Percentiles rank a stretch among this genome's conserved stretches.
phyloP scores from a whole-genome alignment of 2,113 vertebrate genomes.

The Glaucidium brasilianum region DNA sequence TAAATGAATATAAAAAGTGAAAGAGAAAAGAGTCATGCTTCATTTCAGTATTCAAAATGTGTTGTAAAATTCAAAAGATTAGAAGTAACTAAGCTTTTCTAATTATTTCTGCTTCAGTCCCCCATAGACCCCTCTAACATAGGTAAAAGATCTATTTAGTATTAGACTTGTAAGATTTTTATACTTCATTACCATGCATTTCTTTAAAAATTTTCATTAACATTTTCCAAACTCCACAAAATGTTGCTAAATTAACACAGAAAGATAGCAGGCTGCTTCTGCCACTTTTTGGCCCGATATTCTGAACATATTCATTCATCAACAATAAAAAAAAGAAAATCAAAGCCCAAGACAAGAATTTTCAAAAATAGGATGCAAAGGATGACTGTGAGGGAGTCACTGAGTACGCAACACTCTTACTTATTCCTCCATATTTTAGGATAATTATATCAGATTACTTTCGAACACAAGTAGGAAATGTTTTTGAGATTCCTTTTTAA shows the following conservation, averaged over 20 bases:
- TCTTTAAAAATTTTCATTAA: background rate
- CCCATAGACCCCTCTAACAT: background rate
- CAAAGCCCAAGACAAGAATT: background rate
- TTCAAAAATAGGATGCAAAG: background rate
- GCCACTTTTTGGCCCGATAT: background rate
- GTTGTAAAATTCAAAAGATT: background rate
- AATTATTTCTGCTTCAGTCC: background rate
- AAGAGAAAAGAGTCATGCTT: background rate
- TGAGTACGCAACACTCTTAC: background rate
- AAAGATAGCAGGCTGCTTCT: background rate
- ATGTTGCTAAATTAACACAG: background rate
- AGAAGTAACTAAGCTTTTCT: background rate
- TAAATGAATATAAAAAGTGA: background rate
- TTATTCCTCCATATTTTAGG: background rate
- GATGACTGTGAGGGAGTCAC: background rate
- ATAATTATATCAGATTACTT: background rate
- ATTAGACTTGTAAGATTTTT: background rate
- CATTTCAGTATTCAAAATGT: background rate
- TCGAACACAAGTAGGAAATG: background rate
- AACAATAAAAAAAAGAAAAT: background rate
- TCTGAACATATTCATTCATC: background rate
- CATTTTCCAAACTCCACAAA: background rate
- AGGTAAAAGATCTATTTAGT: background rate
- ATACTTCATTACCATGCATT: background rate
- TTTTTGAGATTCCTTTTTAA: rapidly evolving